Conservation (phyloP, 2,113 vertebrate species). For the Aramus guarauna region DNA sequence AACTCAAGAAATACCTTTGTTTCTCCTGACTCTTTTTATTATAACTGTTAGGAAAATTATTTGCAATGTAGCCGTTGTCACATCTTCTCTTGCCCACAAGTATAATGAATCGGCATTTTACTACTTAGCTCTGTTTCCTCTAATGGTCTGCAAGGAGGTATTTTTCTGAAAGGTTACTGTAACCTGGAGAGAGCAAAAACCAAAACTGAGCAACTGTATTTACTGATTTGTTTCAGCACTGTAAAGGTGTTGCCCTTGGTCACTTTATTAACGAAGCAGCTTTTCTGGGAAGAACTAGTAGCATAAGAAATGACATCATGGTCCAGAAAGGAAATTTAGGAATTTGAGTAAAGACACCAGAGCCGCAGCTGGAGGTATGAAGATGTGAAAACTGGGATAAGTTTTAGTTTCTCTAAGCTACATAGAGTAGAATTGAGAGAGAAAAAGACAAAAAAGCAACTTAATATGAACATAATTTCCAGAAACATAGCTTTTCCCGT, state of each 20-base stretch:
- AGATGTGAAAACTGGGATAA: neutral
- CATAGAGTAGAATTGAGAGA: neutral
- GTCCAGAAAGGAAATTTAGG: neutral
- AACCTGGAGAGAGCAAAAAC: neutral
- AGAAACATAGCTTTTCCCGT: neutral
- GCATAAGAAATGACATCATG: neutral
- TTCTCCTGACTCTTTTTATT: neutral
- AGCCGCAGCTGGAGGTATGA: neutral
- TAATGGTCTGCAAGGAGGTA: neutral
- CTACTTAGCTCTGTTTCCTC: conserved; percentile 40
- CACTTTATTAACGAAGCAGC: neutral
- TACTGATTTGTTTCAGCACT: conserved; percentile 24
- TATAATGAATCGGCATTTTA: conserved; percentile 26
- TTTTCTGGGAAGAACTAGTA: neutral
- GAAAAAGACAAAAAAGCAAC: neutral
- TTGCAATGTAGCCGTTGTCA: neutral
- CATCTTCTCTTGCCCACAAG: neutral
- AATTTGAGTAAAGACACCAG: neutral
- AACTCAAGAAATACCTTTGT: neutral
- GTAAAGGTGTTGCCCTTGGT: neutral
- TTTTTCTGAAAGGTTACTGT: conserved; percentile 38
- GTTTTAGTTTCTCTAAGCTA: neutral
- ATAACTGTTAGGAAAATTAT: neutral
- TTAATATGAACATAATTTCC: neutral
- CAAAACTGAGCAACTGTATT: neutral